Percentiles rank a stretch among this genome's conserved stretches.
These are phyloP conservation scores for Lepidothrix coronata DNA, from an alignment of 2,113 vertebrate genomes.

Conservation along the genomic window DNA sequence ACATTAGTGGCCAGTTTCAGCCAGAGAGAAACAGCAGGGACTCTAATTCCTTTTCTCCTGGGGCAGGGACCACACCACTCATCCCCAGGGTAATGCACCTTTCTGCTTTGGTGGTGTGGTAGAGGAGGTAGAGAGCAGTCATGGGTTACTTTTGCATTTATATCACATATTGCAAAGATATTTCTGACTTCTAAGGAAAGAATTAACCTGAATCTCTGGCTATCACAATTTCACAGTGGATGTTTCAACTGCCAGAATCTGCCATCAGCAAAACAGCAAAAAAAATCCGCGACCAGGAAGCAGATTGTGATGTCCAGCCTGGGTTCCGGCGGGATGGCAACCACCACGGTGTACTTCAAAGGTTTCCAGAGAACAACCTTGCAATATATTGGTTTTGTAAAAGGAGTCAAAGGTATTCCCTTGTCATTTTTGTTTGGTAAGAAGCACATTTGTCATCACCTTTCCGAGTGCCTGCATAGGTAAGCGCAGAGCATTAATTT, in stretches of 20 bases:
- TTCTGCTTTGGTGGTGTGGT: not conserved
- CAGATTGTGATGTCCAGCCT: not conserved
- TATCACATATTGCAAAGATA: not conserved
- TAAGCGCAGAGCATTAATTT: not conserved
- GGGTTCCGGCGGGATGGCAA: not conserved
- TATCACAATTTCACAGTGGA: not conserved
- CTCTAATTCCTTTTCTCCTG: not conserved
- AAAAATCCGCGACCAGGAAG: not conserved
- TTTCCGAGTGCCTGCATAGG: not conserved
- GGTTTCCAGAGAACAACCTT: not conserved
- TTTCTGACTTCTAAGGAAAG: not conserved
- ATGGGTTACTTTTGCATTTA: not conserved
- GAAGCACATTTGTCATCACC: not conserved
- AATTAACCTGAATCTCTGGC: not conserved
- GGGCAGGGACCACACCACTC: not conserved
- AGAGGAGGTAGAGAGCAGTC: not conserved
- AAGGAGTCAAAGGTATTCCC: not conserved
- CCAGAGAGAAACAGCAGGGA: not conserved
- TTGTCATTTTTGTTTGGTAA: not conserved
- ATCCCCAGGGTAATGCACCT: fast-evolving
- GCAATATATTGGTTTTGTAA: not conserved
- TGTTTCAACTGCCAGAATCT: not conserved
- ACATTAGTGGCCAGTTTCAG: not conserved
- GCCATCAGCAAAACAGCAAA: not conserved
- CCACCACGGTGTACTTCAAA: not conserved